Evolutionary conservation across 2,888 invertebrate species (phyloP), one percentile per base, ranked within the genome.

Genomic region (Lycophotia porphyrea): DNA sequence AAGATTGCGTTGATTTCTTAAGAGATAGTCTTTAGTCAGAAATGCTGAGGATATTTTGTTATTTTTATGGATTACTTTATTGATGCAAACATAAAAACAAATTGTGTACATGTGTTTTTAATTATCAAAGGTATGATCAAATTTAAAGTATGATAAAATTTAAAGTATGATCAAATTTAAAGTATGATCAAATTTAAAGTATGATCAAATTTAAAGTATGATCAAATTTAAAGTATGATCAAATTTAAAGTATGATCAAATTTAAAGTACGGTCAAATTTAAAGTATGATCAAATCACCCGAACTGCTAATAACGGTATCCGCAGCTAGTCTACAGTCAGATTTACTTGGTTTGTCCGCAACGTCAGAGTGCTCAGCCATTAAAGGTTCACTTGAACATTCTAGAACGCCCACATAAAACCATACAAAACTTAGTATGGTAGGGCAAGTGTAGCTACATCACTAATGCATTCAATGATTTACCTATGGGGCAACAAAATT

Each of bases 401-500:
- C 24, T 64, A 7, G 39, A 27, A 47, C 0, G 5, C 15, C 11
- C 34, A 36, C 24, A 52, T 58, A 44, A 27, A 24, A 18, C 11
- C 24, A 47, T 15, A 64, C 15, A 15, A 44, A 71, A 60, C 63
- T 27, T 47, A 31, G 47, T 64, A 27, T 42, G 39, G 47, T 42
- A 1, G 21, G 39, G 27, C 68, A 73, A 63, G 61, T 74, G 58
- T 64, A 71, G 65, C 64, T 71, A 76, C 85, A 86, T 78, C 85
- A 79, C 88, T 90, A 92, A 92, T 92, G 91, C 92, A 91, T 91
- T 89, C 89, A 90, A 93, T 93, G 93, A 95, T 94, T 94, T 95
- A 94, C 93, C 88, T 93, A 84, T 61, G 78, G 80, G 78, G 86
- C 84, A 89, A 89, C 88, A 88, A 87, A 90, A 86, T 81, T 84